Evolutionary conservation across 2,797 vertebrate genomes (phyloP).

Genomic region (Distichodus sexfasciatus): DNA sequence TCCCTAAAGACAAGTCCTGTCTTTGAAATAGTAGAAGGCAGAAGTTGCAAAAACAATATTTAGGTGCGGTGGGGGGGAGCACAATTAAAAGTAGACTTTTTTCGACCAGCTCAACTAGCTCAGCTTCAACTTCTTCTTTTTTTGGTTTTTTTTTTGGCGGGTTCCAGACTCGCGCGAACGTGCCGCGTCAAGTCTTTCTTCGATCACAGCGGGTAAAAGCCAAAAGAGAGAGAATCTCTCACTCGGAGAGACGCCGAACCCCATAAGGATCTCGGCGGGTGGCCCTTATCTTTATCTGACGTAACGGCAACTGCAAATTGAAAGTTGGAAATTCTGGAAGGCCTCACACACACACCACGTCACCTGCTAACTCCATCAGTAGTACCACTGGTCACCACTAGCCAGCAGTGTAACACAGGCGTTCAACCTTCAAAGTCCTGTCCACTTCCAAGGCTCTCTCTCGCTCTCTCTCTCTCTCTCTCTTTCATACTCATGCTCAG

Average conservation of each 20-base stretch:
- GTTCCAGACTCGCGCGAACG: not conserved
- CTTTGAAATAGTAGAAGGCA: conserved; percentile 18
- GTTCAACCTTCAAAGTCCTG: conserved; percentile 38
- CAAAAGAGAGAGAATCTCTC: not conserved
- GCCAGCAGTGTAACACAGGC: conserved; percentile 68
- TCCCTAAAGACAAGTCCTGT: conserved; percentile 19
- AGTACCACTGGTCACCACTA: conserved; percentile 70
- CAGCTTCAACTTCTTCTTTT: not conserved
- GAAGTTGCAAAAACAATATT: not conserved
- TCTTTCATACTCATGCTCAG: no score
- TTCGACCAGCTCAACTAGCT: not conserved
- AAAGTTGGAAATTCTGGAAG: not conserved
- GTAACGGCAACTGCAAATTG: not conserved
- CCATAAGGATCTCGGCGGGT: not conserved
- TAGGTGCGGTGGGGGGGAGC: not conserved
- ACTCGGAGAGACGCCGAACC: not conserved
- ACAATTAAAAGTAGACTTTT: not conserved
- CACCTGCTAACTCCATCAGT: conserved; percentile 25
- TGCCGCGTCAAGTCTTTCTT: not conserved
- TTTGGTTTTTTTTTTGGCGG: no score
- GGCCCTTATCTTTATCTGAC: not conserved
- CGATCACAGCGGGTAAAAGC: not conserved
- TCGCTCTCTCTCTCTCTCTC: no score
- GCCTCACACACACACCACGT: not conserved
- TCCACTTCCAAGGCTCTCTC: not conserved